phyloP scores from a whole-genome alignment of 2,797 vertebrate genomes.

The Mormyrops boulengeri region DNA sequence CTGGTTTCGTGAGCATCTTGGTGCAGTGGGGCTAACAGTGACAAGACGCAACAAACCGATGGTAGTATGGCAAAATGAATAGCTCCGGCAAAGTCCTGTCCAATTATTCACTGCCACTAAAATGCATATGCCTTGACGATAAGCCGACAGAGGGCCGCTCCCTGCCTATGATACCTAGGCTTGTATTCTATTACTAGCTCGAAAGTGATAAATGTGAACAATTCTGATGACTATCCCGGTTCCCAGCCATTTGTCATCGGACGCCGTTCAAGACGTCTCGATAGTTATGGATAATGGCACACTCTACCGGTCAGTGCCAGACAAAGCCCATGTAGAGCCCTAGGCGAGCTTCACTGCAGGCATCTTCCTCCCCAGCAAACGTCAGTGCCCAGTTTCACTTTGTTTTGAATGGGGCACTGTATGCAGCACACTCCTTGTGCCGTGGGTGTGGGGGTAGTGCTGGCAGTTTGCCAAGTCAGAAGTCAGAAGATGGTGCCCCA shows the following conservation, averaged over 20 bases:
- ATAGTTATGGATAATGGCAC: slow-evolving; percentile 26
- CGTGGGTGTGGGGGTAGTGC: neutral
- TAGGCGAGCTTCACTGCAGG: neutral
- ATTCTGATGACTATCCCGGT: slow-evolving; percentile 26
- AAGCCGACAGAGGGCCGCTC: slow-evolving; percentile 13
- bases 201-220: slow-evolving; percentile 31
- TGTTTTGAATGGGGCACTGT: neutral
- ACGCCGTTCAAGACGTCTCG: slow-evolving; percentile 5
- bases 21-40: neutral
- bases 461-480: neutral
- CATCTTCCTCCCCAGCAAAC: neutral
- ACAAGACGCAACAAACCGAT: neutral
- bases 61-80: neutral
- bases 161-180: neutral
- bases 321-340: neutral
- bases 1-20: neutral
- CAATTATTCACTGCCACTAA: slow-evolving; percentile 32
- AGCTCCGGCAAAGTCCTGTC: neutral
- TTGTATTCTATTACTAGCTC: slow-evolving; percentile 17
- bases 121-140: slow-evolving; percentile 30
- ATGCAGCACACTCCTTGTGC: neutral
- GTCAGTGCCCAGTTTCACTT: neutral
- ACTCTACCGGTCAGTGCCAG: neutral
- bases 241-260: slow-evolving; percentile 26
- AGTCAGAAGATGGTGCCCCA: neutral